Evolutionary conservation across 2,113 vertebrate genomes (phyloP).

Genomic region (Telmatochromis brichardi): DNA sequence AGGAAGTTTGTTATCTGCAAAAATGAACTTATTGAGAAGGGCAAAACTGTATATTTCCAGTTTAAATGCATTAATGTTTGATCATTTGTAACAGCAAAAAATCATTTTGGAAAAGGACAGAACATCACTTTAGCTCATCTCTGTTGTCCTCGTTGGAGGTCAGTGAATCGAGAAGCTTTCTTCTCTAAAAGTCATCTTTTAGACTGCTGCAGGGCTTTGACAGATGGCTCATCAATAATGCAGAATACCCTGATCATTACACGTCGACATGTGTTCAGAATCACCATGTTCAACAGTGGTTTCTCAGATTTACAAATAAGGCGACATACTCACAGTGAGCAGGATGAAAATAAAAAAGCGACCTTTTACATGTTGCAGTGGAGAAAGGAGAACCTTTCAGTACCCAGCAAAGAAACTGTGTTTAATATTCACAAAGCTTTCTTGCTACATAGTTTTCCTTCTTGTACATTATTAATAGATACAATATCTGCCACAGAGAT

Average conservation of each 20-base stretch:
- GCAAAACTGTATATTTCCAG: background rate
- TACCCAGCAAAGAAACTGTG: background rate
- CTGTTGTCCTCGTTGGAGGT: background rate
- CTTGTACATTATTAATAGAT: conserved; percentile 17
- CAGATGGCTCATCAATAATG: conserved; percentile 69
- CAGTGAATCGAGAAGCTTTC: background rate
- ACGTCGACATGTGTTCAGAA: conserved; percentile 39
- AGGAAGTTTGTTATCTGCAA: conserved; percentile 5
- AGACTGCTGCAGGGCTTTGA: conserved; percentile 14
- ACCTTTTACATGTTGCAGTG: background rate
- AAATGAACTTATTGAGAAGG: background rate
- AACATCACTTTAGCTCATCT: background rate
- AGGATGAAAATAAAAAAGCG: background rate
- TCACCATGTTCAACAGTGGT: conserved; percentile 29
- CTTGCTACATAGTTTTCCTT: background rate
- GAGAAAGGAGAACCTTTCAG: background rate
- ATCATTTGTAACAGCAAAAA: background rate
- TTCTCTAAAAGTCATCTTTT: background rate
- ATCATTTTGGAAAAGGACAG: background rate
- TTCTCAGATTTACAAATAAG: conserved; percentile 32
- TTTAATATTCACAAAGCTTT: conserved; percentile 11
- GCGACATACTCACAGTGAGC: conserved; percentile 7
- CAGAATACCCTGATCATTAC: conserved; percentile 47
- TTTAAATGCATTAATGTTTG: background rate
- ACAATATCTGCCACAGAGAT: background rate